Evolutionary conservation across 2,888 invertebrate genomes (phyloP), one percentile per base, ranked within the genome.

Genomic region (Oligia latruncula): DNA sequence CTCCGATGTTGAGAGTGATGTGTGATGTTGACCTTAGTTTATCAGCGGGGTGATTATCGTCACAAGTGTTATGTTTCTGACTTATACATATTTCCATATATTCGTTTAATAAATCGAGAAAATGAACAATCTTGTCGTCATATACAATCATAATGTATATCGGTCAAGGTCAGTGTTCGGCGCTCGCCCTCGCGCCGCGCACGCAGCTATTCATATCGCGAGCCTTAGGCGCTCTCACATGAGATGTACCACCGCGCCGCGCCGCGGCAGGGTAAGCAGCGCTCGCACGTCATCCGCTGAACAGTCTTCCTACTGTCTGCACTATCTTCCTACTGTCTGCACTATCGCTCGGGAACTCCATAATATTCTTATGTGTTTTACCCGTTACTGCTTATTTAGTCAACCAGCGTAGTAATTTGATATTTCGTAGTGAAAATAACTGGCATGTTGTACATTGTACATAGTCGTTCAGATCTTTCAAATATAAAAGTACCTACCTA

Each of bases 151-250:
- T 76, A 77, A 87, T 81, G 81, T 74, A 88, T 88, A 79, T 88
- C 77, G 90, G 88, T 88, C 88, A 88, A 88, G 88, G 88, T 76
- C 77, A 81, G 67, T 23, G 78, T 64, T 76, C 82, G 70, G 71
- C 79, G 66, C 74, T 74, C 78, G 80, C 82, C 75, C 77, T 83
- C 81, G 75, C 81, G 49, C 75, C 82, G 81, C 52, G 81, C 82
- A 78, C 76, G 68, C 87, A 46, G 78, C 88, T 88, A 90, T 89
- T 90, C 90, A 85, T 86, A 81, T 87, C 87, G 84, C 72, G 82
- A 89, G 83, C 78, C 81, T 80, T 49, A 80, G 72, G 81, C 74
- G 58, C 52, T 80, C 64, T 70, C 81, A 43, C 70, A 49, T 43
- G 64, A 43, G n/a, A 11, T 13, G 71, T 20, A 13, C n/a, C 35